A percentile compares a stretch with the other conserved stretches of the same genome.
These are phyloP conservation scores for Drosophila formosana DNA, from an alignment of 2,888 invertebrate species.

Conservation along the genomic window DNA sequence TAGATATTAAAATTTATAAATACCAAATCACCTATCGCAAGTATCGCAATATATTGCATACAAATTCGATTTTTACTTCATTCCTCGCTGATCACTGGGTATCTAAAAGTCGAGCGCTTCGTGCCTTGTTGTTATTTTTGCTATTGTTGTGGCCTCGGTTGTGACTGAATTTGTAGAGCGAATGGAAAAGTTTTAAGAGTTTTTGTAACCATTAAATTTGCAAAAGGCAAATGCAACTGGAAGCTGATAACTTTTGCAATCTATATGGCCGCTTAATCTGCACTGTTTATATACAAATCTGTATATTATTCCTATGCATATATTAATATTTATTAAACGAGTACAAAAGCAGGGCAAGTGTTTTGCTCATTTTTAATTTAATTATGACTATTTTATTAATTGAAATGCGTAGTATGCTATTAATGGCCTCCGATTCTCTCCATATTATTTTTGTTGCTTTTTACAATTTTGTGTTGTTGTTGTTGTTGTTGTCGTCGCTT, in stretches of 20 bases:
- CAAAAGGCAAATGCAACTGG: constrained; percentile 22
- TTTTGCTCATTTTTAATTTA: constrained; percentile 62
- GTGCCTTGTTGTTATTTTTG: not conserved
- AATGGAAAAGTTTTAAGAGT: constrained; percentile 54
- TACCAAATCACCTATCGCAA: no score
- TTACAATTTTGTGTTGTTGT: not conserved
- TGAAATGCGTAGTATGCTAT: constrained; percentile 60
- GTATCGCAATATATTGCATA: no score
- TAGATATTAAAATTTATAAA: no score
- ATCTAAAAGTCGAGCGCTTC: not conserved
- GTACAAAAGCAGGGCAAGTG: constrained; percentile 13
- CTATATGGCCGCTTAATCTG: constrained; percentile 56
- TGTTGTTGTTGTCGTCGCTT: constrained; percentile 11
- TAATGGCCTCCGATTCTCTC: constrained; percentile 31
- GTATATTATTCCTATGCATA: constrained; percentile 2
- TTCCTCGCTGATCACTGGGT: no score
- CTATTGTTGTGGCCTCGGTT: constrained; percentile 21
- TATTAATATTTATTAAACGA: constrained; percentile 12
- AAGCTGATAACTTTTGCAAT: constrained; percentile 65
- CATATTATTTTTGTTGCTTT: not conserved
- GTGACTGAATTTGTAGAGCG: constrained; percentile 29
- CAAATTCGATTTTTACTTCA: no score
- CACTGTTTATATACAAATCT: constrained; percentile 16
- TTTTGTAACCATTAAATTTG: constrained; percentile 40
- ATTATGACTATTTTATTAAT: constrained; percentile 73